Evolutionary conservation across 2,797 vertebrate genomes (phyloP).

Genomic region (Hoplostethus atlanticus): DNA sequence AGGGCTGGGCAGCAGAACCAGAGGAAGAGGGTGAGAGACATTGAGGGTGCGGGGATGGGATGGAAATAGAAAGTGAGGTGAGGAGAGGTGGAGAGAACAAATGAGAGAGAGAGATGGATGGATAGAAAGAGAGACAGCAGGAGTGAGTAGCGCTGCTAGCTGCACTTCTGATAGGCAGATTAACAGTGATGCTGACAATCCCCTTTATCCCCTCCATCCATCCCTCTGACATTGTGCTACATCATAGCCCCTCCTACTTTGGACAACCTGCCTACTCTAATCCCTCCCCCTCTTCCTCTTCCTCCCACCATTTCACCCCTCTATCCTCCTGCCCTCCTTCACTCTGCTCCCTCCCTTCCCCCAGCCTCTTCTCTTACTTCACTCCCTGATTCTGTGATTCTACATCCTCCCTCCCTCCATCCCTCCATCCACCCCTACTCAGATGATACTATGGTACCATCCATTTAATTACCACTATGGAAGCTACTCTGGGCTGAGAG

Average conservation of each 20-base stretch:
- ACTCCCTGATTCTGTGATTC: neutral
- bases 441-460: slow-evolving; percentile 34
- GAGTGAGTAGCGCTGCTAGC: slow-evolving; percentile 13
- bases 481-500: slow-evolving; percentile 34
- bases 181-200: slow-evolving; percentile 41
- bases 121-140: slow-evolving; percentile 2
- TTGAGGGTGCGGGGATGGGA: neutral
- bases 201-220: slow-evolving; percentile 12
- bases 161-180: slow-evolving; percentile 48
- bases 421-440: neutral
- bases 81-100: neutral
- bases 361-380: neutral
- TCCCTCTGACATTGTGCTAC: neutral
- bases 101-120: neutral
- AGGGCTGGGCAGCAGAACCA: too few species aligned
- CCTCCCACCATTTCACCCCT: neutral
- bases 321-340: neutral
- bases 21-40: neutral
- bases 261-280: slow-evolving; percentile 1
- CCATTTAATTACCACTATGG: slow-evolving; percentile 53
- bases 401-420: neutral
- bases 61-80: neutral
- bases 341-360: neutral
- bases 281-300: neutral
- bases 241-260: slow-evolving; percentile 23